These are phyloP conservation scores for Cosmia pyralina DNA, from an alignment of 2,888 invertebrate species.

Conservation along the genomic window DNA sequence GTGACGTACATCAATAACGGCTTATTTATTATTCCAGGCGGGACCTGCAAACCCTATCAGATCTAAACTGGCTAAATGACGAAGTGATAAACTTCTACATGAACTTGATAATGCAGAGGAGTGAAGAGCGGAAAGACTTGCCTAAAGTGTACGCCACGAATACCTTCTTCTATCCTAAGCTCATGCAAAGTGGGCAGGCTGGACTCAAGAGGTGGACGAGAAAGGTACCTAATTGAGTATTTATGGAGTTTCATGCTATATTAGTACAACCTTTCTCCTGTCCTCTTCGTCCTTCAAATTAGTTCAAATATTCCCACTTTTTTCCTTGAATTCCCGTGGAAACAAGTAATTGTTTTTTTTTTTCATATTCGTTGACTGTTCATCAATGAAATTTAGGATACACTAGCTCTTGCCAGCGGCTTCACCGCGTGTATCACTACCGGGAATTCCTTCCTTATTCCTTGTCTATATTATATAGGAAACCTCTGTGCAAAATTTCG, in stretches of 20 bases:
- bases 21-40: constrained; percentile 83
- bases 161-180: constrained; percentile 98
- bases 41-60: constrained; percentile 95
- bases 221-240: constrained; percentile 87
- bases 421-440: too few relatives aligned
- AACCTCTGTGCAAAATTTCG: too few relatives aligned
- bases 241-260: neutral
- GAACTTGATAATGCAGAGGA: constrained; percentile 96
- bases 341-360: neutral
- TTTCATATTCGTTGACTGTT: too few relatives aligned
- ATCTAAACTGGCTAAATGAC: constrained; percentile 98
- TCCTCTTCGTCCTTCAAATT: neutral
- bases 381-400: too few relatives aligned
- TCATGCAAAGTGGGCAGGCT: constrained; percentile 94
- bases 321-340: neutral
- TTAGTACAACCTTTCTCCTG: neutral
- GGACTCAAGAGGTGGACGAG: constrained; percentile 97
- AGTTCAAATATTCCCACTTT: neutral
- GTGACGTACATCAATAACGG: neutral
- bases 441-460: too few relatives aligned
- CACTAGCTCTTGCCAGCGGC: too few relatives aligned
- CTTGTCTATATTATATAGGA: too few relatives aligned
- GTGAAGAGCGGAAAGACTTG: constrained; percentile 90
- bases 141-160: constrained; percentile 96
- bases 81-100: constrained; percentile 99